These are phyloP conservation scores for Myotis lucifugus DNA, from an alignment of 2,113 vertebrate species.

Conservation along the genomic window DNA sequence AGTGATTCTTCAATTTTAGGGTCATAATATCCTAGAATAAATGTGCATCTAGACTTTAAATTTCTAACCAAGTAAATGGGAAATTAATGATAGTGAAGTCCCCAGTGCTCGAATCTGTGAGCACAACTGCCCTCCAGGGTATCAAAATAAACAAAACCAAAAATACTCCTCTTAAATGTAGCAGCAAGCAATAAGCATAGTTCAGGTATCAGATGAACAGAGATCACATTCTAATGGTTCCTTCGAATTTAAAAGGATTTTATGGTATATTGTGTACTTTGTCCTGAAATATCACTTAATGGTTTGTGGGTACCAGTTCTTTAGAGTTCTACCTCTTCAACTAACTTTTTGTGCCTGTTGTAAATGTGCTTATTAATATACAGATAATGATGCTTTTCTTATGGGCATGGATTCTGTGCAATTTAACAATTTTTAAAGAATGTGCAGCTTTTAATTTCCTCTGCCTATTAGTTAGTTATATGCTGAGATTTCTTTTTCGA, in stretches of 20 bases:
- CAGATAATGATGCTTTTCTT: background rate
- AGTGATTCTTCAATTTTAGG: background rate
- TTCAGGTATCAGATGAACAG: background rate
- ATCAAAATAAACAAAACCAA: background rate
- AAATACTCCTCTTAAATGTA: background rate
- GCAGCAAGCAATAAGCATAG: background rate
- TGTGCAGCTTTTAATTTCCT: background rate
- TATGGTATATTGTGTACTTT: background rate
- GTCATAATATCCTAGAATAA: background rate
- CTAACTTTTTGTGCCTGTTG: background rate
- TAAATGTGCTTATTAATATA: background rate
- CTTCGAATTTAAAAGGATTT: background rate
- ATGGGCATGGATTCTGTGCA: background rate
- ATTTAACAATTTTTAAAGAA: background rate
- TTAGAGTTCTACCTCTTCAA: background rate
- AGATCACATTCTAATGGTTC: background rate
- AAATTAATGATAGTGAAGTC: background rate
- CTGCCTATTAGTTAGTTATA: background rate
- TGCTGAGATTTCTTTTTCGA: background rate
- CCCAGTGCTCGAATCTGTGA: background rate
- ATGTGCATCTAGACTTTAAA: background rate
- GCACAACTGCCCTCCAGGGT: background rate
- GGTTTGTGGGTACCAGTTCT: background rate
- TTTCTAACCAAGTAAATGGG: background rate
- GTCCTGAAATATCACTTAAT: background rate